Conservation (phyloP, 2,113 vertebrate species). For the Macquaria australasica region DNA sequence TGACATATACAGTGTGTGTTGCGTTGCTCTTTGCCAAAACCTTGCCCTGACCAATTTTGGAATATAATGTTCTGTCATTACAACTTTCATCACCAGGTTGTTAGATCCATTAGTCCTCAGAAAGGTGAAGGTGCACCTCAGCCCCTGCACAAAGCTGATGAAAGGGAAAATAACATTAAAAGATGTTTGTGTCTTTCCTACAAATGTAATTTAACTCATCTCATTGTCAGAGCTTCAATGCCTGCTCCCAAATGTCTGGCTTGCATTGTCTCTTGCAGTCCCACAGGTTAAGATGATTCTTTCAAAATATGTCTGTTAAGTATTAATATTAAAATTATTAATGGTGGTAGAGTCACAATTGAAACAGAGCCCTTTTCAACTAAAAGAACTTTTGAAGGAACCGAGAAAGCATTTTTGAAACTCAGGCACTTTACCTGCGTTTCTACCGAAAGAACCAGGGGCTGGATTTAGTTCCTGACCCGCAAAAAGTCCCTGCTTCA, state of each 20-base stretch:
- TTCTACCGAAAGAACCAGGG: not conserved
- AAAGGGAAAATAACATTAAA: not conserved
- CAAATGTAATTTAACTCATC: not conserved
- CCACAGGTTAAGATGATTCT: not conserved
- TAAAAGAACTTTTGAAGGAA: not conserved
- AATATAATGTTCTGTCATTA: not conserved
- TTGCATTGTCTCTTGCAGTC: not conserved
- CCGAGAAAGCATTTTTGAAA: not conserved
- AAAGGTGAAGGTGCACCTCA: too few species aligned
- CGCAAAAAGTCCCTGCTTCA: not conserved
- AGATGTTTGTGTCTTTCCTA: not conserved
- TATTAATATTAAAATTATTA: not conserved
- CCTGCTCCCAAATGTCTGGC: not conserved
- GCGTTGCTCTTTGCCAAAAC: not conserved
- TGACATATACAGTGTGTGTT: not conserved
- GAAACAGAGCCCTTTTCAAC: not conserved
- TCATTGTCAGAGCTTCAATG: not conserved
- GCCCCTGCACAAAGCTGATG: not conserved
- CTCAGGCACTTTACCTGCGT: not conserved
- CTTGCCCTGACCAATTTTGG: not conserved
- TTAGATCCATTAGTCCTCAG: not conserved
- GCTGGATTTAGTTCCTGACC: not conserved
- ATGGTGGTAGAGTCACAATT: not conserved
- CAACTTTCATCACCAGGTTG: not conserved
- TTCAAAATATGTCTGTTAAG: not conserved